Conservation (phyloP, 2,797 vertebrate species). For the Acanthornis magna region DNA sequence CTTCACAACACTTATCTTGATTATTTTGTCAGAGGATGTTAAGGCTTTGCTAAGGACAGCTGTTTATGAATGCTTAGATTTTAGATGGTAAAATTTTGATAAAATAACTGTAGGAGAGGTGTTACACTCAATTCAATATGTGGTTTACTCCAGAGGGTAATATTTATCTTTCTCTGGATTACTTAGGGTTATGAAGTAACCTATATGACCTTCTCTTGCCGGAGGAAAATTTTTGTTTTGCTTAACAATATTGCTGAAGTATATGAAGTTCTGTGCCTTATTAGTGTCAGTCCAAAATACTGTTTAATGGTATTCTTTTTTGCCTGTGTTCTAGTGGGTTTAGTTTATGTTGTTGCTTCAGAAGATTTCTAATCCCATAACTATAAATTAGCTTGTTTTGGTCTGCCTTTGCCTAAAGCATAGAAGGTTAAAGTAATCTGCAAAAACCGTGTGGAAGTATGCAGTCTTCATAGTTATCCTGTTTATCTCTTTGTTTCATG, state of each 20-base stretch:
- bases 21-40: neutral
- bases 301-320: neutral
- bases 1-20: neutral
- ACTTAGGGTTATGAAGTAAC: neutral
- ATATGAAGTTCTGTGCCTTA: neutral
- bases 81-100: neutral
- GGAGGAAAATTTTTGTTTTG: neutral
- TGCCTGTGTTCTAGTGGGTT: neutral
- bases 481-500: neutral
- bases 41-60: neutral
- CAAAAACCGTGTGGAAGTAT: neutral
- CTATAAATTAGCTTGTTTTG: neutral
- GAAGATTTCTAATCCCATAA: neutral
- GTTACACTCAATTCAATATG: neutral
- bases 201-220: neutral
- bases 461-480: neutral
- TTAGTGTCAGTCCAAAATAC: neutral
- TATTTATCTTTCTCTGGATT: neutral
- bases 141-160: neutral
- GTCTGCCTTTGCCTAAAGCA: neutral
- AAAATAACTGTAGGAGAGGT: neutral
- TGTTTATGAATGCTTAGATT: neutral
- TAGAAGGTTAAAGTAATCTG: neutral
- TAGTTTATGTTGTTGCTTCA: neutral
- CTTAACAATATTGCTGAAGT: neutral